Evolutionary conservation across 2,888 invertebrate species (phyloP).

Genomic region (Oligia fasciuncula): DNA sequence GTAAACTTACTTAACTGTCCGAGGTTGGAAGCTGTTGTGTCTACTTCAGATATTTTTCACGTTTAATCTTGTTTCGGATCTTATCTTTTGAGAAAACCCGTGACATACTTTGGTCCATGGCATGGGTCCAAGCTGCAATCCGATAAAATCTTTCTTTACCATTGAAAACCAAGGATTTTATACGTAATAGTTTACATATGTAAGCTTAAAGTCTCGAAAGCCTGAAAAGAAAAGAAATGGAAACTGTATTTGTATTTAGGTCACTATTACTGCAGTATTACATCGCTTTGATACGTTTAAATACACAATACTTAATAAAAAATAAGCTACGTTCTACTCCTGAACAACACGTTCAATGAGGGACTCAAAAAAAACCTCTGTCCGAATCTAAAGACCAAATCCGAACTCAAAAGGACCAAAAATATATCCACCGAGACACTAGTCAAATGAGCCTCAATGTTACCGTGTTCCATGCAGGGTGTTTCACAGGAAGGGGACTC

Average conservation of each 20-base stretch:
- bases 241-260: background rate
- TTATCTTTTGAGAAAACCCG: conserved; percentile 21
- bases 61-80: conserved; percentile 17
- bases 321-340: background rate
- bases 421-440: too few relatives aligned
- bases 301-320: background rate
- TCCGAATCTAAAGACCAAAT: background rate
- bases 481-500: conserved; percentile 73
- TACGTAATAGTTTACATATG: background rate
- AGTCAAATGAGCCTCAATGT: background rate
- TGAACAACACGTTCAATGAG: background rate
- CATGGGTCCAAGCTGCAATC: conserved; percentile 26
- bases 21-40: background rate
- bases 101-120: conserved; percentile 40
- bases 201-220: background rate
- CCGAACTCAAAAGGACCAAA: background rate
- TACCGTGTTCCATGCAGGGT: conserved; percentile 51
- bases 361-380: background rate
- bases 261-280: background rate
- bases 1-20: background rate
- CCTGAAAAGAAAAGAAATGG: background rate
- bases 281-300: background rate
- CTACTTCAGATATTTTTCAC: background rate
- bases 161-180: conserved; percentile 7
- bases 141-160: conserved; percentile 19